Evolutionary conservation across 2,113 vertebrate species (phyloP).

Genomic region (Silurus meridionalis): DNA sequence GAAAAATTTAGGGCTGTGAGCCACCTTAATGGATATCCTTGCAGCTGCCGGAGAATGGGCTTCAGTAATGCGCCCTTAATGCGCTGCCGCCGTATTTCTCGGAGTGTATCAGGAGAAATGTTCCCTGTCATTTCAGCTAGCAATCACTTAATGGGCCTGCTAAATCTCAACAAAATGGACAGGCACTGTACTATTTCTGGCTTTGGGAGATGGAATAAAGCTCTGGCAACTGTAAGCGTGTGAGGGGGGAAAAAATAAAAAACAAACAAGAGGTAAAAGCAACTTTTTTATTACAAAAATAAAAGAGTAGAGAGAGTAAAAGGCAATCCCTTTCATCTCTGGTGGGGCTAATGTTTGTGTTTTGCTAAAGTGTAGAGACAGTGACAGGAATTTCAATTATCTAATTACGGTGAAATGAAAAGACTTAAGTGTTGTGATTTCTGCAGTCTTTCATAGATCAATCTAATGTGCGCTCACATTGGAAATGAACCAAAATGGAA

Average conservation of each 20-base stretch:
- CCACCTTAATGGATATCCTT: conserved; percentile 77
- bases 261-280: conserved; percentile 52
- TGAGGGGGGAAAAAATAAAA: conserved; percentile 58
- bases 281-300: conserved; percentile 50
- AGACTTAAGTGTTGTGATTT: conserved; percentile 99
- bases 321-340: conserved; percentile 62
- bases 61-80: conserved; percentile 75
- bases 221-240: conserved; percentile 75
- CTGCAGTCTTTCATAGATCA: conserved; percentile 94
- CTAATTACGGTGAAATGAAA: conserved; percentile 99
- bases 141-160: conserved; percentile 93
- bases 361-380: conserved; percentile 91
- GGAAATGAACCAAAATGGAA: conserved; percentile 95
- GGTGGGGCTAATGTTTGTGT: conserved; percentile 82
- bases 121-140: conserved; percentile 86
- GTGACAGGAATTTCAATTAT: conserved; percentile 99
- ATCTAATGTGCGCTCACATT: conserved; percentile 95
- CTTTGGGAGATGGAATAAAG: conserved; percentile 81
- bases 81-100: conserved; percentile 79
- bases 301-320: conserved; percentile 61
- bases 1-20: conserved; percentile 79
- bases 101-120: conserved; percentile 78
- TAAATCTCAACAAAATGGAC: conserved; percentile 89
- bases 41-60: conserved; percentile 72
- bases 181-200: conserved; percentile 84